Percentiles rank a stretch among this genome's conserved stretches.
These are phyloP conservation scores for Cygnus buccinator DNA, from an alignment of 2,113 vertebrate species.

Conservation along the genomic window DNA sequence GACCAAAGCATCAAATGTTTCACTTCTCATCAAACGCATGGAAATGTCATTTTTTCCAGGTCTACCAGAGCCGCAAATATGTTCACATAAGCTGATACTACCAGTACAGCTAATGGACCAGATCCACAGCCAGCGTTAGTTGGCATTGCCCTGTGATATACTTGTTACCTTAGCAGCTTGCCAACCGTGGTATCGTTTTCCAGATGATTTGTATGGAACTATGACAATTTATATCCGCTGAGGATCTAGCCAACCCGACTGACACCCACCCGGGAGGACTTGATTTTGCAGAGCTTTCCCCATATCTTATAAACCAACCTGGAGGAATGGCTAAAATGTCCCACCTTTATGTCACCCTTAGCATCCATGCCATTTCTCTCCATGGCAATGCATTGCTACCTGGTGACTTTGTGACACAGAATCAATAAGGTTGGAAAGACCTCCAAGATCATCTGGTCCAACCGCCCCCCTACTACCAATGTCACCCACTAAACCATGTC, in stretches of 20 bases:
- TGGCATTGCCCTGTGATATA: slow-evolving; percentile 52
- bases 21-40: slow-evolving; percentile 55
- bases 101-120: slow-evolving; percentile 38
- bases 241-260: not conserved
- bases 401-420: not conserved
- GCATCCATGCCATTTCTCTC: not conserved
- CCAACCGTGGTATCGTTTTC: slow-evolving; percentile 7
- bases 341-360: not conserved
- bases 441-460: no score
- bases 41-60: slow-evolving; percentile 63
- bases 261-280: not conserved
- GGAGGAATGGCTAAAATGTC: not conserved
- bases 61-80: slow-evolving; percentile 59
- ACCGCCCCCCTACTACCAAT: no score
- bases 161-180: slow-evolving; percentile 40
- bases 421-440: no score
- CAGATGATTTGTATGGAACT: slow-evolving; percentile 42
- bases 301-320: not conserved
- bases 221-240: slow-evolving; percentile 16
- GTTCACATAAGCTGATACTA: slow-evolving; percentile 54
- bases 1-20: slow-evolving; percentile 59
- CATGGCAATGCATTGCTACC: not conserved
- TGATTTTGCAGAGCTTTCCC: not conserved
- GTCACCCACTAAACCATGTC: no score
- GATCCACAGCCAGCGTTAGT: slow-evolving; percentile 11